Evolutionary conservation across 2,888 invertebrate genomes (phyloP).

Genomic region (Microctonus brassicae): DNA sequence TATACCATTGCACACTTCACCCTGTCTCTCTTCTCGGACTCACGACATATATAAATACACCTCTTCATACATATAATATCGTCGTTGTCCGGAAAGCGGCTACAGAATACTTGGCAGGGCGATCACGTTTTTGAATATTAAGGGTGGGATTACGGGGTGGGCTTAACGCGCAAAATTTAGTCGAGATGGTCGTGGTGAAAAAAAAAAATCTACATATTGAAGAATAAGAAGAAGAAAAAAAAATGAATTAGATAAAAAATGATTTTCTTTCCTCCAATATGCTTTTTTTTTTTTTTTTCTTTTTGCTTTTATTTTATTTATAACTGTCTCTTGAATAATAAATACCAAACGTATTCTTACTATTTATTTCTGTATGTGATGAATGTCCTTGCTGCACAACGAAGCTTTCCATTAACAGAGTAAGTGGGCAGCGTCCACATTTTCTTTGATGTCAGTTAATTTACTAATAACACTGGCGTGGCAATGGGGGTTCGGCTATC

Average conservation of each 20-base stretch:
- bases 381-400: slow-evolving; percentile 29
- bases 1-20: slow-evolving; percentile 23
- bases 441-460: slow-evolving; percentile 70
- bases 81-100: slow-evolving; percentile 43
- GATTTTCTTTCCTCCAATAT: no score
- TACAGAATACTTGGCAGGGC: slow-evolving; percentile 63
- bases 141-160: slow-evolving; percentile 68
- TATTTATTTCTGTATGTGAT: not conserved
- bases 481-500: slow-evolving; percentile 29
- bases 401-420: slow-evolving; percentile 59
- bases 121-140: slow-evolving; percentile 71
- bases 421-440: slow-evolving; percentile 64
- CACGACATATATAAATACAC: not conserved
- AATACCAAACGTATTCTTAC: not conserved
- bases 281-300: not conserved
- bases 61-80: not conserved
- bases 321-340: no score
- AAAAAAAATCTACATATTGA: slow-evolving; percentile 30
- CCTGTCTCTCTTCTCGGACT: slow-evolving; percentile 22
- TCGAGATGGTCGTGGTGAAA: slow-evolving; percentile 47
- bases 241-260: slow-evolving; percentile 5
- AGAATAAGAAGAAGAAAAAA: slow-evolving; percentile 22
- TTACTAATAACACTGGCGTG: slow-evolving; percentile 67
- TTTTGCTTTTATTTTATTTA: no score
- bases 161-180: slow-evolving; percentile 69